Evolutionary conservation across 2,113 vertebrate genomes (phyloP), one percentile per base, ranked within the genome.

Genomic region (Aleadryas rufinucha): DNA sequence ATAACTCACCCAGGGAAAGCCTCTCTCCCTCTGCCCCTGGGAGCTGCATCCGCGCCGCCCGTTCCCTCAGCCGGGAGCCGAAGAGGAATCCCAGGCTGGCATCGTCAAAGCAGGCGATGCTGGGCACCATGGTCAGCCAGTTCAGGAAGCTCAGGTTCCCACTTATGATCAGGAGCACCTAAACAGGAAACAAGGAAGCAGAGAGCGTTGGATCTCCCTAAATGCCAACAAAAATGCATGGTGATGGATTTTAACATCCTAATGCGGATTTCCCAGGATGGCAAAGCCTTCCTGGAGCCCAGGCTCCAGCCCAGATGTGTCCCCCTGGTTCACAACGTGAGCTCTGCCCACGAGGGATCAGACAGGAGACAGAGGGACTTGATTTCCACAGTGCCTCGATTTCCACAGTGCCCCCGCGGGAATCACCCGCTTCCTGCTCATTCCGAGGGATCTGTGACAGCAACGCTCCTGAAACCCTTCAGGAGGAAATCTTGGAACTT

Each of bases 111-210:
- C 99, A 99, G 64, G 99, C 98, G 2, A 99, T 75, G 96, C 99
- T 99, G 89, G 99, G 99, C 94, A 99, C 98, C 0, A 99, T 98
- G 95, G 99, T 99, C 50, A 99, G 97, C 99, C 99, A 99, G 98
- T 99, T 99, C 13, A 99, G 98, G 97, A 99, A 99, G 91, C 99
- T 99, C 94, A 99, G 98, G 97, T 99, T 99, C 44, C 99, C 99
- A 3, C 99, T 99, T 10, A 99, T 3, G 56, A 99, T 99, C 72
- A 99, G 98, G 39, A 98, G 94, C 33, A 98, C 98, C 99, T 99
- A 28, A 5, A 23, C 0, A 19, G 68, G 60, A 20, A 12, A 83
- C 47, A 68, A 53, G 17, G 47, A 19, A 56, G 33, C 6, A 56
- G 44, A 45, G 6, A 13, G 26, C 1, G 16, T 18, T n/a, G 49